Conservation (phyloP, 2,113 vertebrate species). For the Neodontobutis hainanensis region DNA sequence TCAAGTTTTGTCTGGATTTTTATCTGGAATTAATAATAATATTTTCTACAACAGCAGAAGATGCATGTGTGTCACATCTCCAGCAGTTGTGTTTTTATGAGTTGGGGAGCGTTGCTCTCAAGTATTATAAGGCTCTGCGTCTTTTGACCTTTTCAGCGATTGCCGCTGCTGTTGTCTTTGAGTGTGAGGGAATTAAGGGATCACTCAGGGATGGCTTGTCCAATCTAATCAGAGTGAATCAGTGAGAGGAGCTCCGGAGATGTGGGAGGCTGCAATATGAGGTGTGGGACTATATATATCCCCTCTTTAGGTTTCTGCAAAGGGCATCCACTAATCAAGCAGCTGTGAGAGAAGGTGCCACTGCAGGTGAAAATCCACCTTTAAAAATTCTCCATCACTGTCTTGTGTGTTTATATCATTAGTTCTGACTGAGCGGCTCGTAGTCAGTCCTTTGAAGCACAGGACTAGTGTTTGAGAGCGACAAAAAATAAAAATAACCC, state of each 20-base stretch:
- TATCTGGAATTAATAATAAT: too few relatives aligned
- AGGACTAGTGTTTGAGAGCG: neutral
- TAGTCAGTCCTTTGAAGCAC: neutral
- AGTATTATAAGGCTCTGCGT: constrained; percentile 45
- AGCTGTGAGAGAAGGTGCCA: constrained; percentile 3
- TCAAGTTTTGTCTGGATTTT: too few relatives aligned
- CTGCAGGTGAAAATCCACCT: constrained; percentile 18
- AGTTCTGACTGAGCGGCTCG: constrained; percentile 12
- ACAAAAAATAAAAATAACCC: neutral
- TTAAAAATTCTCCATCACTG: constrained; percentile 11
- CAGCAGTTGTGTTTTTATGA: constrained; percentile 48
- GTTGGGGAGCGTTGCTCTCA: constrained; percentile 12
- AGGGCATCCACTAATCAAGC: constrained; percentile 62
- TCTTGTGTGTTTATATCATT: neutral
- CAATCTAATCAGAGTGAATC: constrained; percentile 60
- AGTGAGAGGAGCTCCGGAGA: constrained; percentile 23
- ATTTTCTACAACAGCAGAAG: too few relatives aligned
- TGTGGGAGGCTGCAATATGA: constrained; percentile 48
- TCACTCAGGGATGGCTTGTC: constrained; percentile 46
- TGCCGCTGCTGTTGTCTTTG: constrained; percentile 49
- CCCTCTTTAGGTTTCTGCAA: constrained; percentile 37
- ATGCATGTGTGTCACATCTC: constrained; percentile 5
- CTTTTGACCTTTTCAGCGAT: constrained; percentile 62
- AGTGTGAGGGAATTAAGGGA: constrained; percentile 60
- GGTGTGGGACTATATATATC: constrained; percentile 49